A percentile compares a stretch with the other conserved stretches of the same genome.
Evolutionary conservation across 2,888 invertebrate species (phyloP).

Genomic region (Stratiomys singularior): DNA sequence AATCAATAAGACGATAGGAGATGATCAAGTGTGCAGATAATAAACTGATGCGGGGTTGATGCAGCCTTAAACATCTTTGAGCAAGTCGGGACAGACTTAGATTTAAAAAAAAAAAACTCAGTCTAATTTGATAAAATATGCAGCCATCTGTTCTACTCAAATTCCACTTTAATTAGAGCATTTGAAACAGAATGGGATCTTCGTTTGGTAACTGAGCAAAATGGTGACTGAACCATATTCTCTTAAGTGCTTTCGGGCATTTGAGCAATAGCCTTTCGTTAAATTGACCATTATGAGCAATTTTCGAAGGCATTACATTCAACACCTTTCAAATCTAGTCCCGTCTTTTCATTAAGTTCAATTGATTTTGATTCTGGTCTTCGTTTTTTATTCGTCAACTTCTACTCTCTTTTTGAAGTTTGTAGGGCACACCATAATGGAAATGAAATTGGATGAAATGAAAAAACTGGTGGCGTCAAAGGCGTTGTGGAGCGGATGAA

Average conservation of each 20-base stretch:
- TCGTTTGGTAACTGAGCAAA: not conserved
- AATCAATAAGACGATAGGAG: not conserved
- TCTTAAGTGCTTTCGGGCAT: conserved; percentile 41
- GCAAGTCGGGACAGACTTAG: too few species aligned
- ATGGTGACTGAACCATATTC: conserved; percentile 28
- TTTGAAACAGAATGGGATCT: not conserved
- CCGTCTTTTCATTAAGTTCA: not conserved
- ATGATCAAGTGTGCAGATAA: not conserved
- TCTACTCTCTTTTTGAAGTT: too few species aligned
- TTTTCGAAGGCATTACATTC: conserved; percentile 37
- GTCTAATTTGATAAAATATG: not conserved
- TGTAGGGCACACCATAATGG: too few species aligned
- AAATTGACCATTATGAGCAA: conserved; percentile 39
- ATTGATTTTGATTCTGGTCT: not conserved
- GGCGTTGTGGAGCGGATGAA: too few species aligned
- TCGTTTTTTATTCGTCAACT: not conserved
- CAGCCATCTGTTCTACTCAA: not conserved
- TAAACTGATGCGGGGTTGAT: too few species aligned
- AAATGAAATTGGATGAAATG: too few species aligned
- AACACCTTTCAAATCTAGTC: not conserved
- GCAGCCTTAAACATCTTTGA: too few species aligned
- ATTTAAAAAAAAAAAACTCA: not conserved
- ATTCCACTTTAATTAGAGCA: not conserved
- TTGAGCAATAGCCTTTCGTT: conserved; percentile 18
- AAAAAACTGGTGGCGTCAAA: too few species aligned